Evolutionary conservation across 2,113 vertebrate species (phyloP).

Genomic region (Barbus barbus): DNA sequence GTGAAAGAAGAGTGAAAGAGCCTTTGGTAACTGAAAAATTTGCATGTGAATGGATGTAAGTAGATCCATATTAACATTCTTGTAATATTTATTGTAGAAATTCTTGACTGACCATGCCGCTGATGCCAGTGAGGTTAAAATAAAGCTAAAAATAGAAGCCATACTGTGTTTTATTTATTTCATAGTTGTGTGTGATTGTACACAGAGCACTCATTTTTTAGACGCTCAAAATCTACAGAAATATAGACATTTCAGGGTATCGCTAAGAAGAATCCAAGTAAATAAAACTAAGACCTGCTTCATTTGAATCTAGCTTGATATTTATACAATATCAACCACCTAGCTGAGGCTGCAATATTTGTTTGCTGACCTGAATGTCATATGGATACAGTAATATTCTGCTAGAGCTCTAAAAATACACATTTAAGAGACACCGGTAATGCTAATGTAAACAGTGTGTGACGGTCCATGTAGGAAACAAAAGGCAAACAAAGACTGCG

Average conservation of each 20-base stretch:
- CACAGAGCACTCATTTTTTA: background rate
- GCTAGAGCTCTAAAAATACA: background rate
- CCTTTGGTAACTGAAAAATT: background rate
- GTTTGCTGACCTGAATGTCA: slow-evolving; percentile 11
- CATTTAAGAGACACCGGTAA: background rate
- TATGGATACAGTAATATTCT: slow-evolving; percentile 11
- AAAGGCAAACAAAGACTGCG: slow-evolving; percentile 14
- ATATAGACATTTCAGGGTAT: background rate
- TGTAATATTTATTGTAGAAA: background rate
- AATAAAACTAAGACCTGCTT: background rate
- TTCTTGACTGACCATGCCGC: background rate
- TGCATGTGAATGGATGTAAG: background rate
- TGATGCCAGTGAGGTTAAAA: background rate
- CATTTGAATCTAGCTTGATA: slow-evolving; percentile 16
- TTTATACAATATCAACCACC: slow-evolving; percentile 18
- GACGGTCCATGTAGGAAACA: background rate
- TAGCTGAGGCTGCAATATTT: background rate
- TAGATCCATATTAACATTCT: background rate
- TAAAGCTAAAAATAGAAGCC: background rate
- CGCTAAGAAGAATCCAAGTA: background rate
- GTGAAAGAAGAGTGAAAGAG: background rate
- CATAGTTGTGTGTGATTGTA: background rate
- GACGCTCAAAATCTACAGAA: background rate
- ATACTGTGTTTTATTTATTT: background rate
- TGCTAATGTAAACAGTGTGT: background rate